phyloP scores from a whole-genome alignment of 2,113 vertebrate species.

The Pao palembangensis region DNA sequence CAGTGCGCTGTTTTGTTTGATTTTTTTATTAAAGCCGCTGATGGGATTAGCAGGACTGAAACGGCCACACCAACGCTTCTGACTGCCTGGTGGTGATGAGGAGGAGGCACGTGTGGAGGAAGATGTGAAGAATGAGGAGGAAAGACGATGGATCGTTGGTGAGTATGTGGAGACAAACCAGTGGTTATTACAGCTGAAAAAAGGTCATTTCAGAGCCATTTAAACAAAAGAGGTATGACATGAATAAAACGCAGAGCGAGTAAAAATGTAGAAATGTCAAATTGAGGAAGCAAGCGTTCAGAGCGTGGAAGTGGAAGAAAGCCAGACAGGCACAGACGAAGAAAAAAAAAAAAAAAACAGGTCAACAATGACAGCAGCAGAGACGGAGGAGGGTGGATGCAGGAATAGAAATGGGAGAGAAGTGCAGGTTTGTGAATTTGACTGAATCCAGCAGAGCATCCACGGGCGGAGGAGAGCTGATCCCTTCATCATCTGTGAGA shows the following conservation, averaged over 20 bases:
- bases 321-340: neutral
- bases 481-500: no score
- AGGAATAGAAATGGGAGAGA: neutral
- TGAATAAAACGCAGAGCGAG: neutral
- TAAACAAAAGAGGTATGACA: neutral
- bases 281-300: neutral
- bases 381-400: neutral
- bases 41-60: conserved; percentile 33
- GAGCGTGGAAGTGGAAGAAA: neutral
- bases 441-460: no score
- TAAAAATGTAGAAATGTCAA: neutral
- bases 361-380: neutral
- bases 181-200: no score
- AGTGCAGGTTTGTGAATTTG: neutral
- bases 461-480: no score
- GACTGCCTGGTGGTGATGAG: neutral
- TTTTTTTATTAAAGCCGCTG: conserved; percentile 1
- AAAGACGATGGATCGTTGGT: no score
- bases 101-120: neutral
- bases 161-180: no score
- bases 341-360: no score
- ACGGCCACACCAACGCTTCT: conserved; percentile 13
- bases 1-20: neutral
- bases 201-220: neutral
- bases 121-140: neutral